Evolutionary conservation across 2,113 vertebrate genomes (phyloP).

Genomic region (Oncorhynchus nerka): DNA sequence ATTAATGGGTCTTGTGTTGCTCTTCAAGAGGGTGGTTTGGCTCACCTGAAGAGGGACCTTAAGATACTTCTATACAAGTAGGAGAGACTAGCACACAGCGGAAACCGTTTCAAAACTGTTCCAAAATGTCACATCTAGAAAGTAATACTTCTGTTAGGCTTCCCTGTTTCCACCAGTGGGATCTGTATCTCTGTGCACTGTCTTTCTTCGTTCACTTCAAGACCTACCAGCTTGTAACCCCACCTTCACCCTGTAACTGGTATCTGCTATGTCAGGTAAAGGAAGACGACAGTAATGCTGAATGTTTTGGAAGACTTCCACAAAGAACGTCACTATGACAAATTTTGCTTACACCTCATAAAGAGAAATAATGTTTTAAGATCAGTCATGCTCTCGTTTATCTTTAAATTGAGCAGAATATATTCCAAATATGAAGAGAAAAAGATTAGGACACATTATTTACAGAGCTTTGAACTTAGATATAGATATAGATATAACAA

Average conservation of each 20-base stretch:
- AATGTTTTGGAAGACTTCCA: slow-evolving; percentile 62
- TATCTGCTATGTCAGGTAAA: slow-evolving; percentile 66
- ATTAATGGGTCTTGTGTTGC: slow-evolving; percentile 74
- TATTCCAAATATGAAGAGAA: background rate
- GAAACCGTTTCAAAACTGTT: background rate
- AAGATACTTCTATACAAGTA: background rate
- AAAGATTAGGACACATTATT: background rate
- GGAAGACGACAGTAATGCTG: slow-evolving; percentile 59
- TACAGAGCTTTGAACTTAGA: background rate
- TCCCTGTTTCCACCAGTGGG: background rate
- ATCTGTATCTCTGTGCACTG: slow-evolving; percentile 3
- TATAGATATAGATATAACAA: background rate
- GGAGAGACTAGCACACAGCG: background rate
- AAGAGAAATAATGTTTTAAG: background rate
- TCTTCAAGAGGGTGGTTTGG: slow-evolving; percentile 47
- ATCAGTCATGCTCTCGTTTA: background rate
- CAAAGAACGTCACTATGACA: slow-evolving; percentile 47
- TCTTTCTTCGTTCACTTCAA: slow-evolving; percentile 48
- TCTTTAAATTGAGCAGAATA: background rate
- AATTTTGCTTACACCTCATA: slow-evolving; percentile 30
- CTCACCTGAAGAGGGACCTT: slow-evolving; percentile 49
- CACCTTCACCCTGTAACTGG: slow-evolving; percentile 66
- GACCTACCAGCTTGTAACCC: slow-evolving; percentile 59
- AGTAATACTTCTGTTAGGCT: background rate
- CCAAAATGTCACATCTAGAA: slow-evolving; percentile 2